phyloP scores from a whole-genome alignment of 2,888 invertebrate genomes.

The Campoplex nolae region DNA sequence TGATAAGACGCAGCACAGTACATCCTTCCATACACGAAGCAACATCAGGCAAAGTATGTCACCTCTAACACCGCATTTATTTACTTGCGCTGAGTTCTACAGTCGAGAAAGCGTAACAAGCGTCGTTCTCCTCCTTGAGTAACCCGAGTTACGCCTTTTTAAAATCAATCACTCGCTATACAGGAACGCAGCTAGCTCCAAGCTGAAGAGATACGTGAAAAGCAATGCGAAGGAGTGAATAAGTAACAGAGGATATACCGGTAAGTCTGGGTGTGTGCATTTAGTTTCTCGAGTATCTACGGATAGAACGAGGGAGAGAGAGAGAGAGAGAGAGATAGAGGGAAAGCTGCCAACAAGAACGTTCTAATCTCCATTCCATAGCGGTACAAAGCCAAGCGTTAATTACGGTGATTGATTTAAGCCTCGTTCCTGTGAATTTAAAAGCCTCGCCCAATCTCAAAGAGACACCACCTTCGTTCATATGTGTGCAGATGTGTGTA shows the following conservation, averaged over 20 bases:
- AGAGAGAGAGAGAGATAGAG: slow-evolving; percentile 25
- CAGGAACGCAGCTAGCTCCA: neutral
- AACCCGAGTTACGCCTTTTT: slow-evolving; percentile 12
- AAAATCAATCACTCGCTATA: neutral
- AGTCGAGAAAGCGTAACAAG: neutral
- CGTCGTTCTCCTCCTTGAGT: neutral
- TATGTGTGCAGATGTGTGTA: neutral
- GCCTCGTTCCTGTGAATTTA: slow-evolving; percentile 77
- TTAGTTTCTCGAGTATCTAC: slow-evolving; percentile 23
- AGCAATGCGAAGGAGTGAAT: slow-evolving; percentile 48
- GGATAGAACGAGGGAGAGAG: slow-evolving; percentile 13
- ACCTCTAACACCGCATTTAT: slow-evolving; percentile 21
- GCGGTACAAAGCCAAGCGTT: slow-evolving; percentile 78
- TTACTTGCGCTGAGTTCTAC: neutral
- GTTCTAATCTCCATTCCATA: slow-evolving; percentile 76
- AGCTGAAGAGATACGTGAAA: slow-evolving; percentile 26
- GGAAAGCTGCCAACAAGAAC: slow-evolving; percentile 36
- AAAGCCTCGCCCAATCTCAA: slow-evolving; percentile 75
- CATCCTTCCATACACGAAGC: slow-evolving; percentile 5
- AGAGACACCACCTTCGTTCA: slow-evolving; percentile 11
- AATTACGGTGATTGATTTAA: slow-evolving; percentile 83
- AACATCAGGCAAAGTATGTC: slow-evolving; percentile 46
- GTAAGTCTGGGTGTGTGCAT: slow-evolving; percentile 43
- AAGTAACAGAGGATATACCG: slow-evolving; percentile 48
- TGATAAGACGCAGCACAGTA: slow-evolving; percentile 25